Evolutionary conservation across 2,113 vertebrate species (phyloP), one percentile per base, ranked within the genome.

Genomic region (Sardina pilchardus): DNA sequence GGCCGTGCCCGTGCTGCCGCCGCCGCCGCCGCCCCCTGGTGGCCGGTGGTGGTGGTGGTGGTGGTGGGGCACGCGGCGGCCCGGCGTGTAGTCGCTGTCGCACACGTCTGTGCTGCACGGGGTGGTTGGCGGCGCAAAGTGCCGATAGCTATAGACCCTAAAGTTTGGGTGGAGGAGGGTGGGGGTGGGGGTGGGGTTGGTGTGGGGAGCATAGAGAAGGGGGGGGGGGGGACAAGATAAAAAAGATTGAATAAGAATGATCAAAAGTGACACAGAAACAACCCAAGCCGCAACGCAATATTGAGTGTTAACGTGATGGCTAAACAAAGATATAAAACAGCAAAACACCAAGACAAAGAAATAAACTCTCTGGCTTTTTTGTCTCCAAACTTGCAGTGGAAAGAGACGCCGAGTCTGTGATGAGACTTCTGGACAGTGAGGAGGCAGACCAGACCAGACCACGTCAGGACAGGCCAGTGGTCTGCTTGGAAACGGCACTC

Each of bases 41-140:
- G 59, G 59, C 59, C 59, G 21, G 1, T 71, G 63, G n/a, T 83
- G 84, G 87, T 75, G 0, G 0, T 24, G 21, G 1, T 71, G 63
- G n/a, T 83, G 84, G 87, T 75, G 0, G 0, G 92, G 94, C 0
- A 92, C 86, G 16, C 97, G 95, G 6, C 97, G 96, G 85, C 97
- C 98, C 0, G 98, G 98, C 0, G 95, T 98, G 90, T 97, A 99
- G 94, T 99, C 98, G 83, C 98, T 99, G 96, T 99, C 98, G 24
- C 97, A 99, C 42, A 99, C 95, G 12, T 99, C 98, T 0, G 98
- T 99, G 94, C 98, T 99, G 96, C 98, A 99, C n/a, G 98, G 98
- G 0, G 98, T 99, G 0, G 98, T 99, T 81, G 98, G 98, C 0
- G 98, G 98, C 14, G 98, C 97, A 81, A 99, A 99, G 94, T 99